phyloP scores from a whole-genome alignment of 2,797 vertebrate genomes.

The Botia kubotai region DNA sequence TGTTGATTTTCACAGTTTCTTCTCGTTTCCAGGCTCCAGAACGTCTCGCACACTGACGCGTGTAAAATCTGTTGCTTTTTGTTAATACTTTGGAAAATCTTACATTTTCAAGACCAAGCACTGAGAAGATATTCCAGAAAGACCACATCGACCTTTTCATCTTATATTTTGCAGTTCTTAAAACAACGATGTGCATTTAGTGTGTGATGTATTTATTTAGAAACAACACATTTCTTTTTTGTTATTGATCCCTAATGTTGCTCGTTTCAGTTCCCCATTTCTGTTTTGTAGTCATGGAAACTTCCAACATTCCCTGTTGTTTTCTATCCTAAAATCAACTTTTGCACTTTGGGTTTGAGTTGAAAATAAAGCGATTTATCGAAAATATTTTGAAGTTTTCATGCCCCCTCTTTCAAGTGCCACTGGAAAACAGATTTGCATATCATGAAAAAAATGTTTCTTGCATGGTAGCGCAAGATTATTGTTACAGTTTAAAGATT shows the following conservation, averaged over 20 bases:
- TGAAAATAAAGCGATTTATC: constrained; percentile 24
- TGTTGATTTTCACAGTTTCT: background rate
- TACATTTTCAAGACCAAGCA: constrained; percentile 48
- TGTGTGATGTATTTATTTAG: constrained; percentile 48
- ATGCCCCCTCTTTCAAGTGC: too few species aligned
- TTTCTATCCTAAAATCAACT: constrained; percentile 72
- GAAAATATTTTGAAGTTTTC: too few species aligned
- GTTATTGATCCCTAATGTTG: background rate
- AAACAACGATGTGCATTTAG: constrained; percentile 14
- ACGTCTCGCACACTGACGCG: background rate
- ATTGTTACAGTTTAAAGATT: background rate
- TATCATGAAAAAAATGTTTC: background rate
- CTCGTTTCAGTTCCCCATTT: constrained; percentile 16
- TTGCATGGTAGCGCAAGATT: too few species aligned
- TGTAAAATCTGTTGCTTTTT: background rate
- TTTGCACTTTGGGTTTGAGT: constrained; percentile 52
- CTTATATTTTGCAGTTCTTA: constrained; percentile 22
- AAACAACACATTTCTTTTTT: background rate
- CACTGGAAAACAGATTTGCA: background rate
- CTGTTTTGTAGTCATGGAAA: constrained; percentile 24
- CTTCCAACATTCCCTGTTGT: constrained; percentile 67
- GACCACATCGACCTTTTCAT: constrained; percentile 31
- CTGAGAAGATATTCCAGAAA: constrained; percentile 38
- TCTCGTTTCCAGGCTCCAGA: background rate
- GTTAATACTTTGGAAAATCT: background rate